Evolutionary conservation across 1,140 invertebrate genomes (phyloP).

Genomic region (Drosophila lacteicornis): DNA sequence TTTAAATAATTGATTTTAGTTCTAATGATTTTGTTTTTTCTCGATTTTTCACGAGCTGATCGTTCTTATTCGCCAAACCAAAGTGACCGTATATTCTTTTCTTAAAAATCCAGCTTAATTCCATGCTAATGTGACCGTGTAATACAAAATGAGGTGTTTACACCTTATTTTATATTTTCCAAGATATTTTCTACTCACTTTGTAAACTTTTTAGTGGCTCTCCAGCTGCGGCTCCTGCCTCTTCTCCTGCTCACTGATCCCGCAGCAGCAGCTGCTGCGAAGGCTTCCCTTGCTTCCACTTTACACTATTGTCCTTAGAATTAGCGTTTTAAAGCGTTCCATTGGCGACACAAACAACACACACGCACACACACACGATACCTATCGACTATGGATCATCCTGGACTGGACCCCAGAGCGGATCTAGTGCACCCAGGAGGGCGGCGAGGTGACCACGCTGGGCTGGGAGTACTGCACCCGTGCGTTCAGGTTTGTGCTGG

Average conservation of each 20-base stretch:
- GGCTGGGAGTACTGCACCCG: conserved; percentile 84
- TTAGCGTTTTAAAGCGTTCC: conserved; percentile 67
- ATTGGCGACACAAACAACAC: conserved; percentile 53
- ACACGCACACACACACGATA: conserved; percentile 23
- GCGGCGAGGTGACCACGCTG: conserved; percentile 86
- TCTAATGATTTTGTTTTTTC: too few relatives aligned
- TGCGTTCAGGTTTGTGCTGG: conserved; percentile 70
- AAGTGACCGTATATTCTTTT: too few relatives aligned
- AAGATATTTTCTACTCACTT: conserved; percentile 54
- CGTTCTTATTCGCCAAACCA: too few relatives aligned
- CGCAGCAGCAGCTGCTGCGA: conserved; percentile 20
- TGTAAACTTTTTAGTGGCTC: conserved; percentile 77
- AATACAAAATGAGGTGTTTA: too few relatives aligned
- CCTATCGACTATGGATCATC: conserved; percentile 22
- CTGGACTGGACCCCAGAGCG: background rate
- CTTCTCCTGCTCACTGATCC: conserved; percentile 27
- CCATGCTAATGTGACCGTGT: too few relatives aligned
- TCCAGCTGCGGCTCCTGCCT: conserved; percentile 56
- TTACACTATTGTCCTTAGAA: conserved; percentile 76
- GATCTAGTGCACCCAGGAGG: conserved; percentile 89
- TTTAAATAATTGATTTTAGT: too few relatives aligned
- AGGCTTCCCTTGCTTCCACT: conserved; percentile 25
- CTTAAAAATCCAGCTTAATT: too few relatives aligned
- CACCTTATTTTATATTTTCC: too few relatives aligned
- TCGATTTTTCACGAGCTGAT: too few relatives aligned